A percentile compares a stretch with the other conserved stretches of the same genome.
Conservation (phyloP, 2,888 invertebrate genomes). For the Pheosia tremula region DNA sequence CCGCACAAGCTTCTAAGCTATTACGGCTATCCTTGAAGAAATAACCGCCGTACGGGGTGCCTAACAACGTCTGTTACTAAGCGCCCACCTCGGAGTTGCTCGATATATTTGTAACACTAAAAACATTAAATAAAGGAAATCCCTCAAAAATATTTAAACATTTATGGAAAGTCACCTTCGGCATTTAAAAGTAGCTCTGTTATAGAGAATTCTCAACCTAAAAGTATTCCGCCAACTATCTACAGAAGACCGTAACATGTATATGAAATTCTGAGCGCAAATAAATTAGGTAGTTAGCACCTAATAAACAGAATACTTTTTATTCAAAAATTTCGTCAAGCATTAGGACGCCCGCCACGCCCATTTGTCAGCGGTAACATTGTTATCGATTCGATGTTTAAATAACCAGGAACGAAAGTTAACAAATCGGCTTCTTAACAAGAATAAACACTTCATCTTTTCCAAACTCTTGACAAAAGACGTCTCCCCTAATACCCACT, state of each 20-base stretch:
- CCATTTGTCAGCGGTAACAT: not conserved
- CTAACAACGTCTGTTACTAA: slow-evolving; percentile 18
- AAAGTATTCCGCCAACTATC: too few relatives aligned
- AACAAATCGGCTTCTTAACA: not conserved
- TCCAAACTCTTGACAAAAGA: not conserved
- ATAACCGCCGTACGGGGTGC: slow-evolving; percentile 13
- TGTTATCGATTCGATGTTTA: not conserved
- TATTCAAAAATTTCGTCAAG: not conserved
- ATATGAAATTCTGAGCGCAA: too few relatives aligned
- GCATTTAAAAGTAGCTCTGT: slow-evolving; percentile 39
- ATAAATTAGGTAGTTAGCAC: too few relatives aligned
- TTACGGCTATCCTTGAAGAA: slow-evolving; percentile 22
- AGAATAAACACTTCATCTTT: not conserved
- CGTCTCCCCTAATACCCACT: not conserved
- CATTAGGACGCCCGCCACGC: not conserved
- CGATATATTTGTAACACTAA: slow-evolving; percentile 15
- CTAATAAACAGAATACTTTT: not conserved
- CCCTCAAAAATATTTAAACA: slow-evolving; percentile 36
- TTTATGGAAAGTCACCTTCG: slow-evolving; percentile 34
- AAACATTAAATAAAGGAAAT: slow-evolving; percentile 26
- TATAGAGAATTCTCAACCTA: slow-evolving; percentile 22
- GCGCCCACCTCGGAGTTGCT: slow-evolving; percentile 10
- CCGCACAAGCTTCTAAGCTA: slow-evolving; percentile 15
- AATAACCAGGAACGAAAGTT: not conserved
- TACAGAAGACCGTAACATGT: too few relatives aligned